Conservation (phyloP, 2,797 vertebrate genomes). For the Heterohyrax brucei region DNA sequence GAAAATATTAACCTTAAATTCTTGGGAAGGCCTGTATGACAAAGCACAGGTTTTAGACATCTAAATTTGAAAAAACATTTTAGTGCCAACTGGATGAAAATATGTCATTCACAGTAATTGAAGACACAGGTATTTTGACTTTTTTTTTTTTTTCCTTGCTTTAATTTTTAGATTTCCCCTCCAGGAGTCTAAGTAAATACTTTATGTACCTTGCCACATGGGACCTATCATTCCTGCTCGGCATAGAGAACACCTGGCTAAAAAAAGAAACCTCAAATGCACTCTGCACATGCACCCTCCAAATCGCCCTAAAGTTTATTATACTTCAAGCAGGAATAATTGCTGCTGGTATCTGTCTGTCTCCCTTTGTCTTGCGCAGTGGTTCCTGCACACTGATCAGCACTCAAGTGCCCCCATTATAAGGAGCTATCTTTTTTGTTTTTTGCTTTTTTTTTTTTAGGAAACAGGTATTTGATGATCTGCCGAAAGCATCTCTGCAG, state of each 20-base stretch:
- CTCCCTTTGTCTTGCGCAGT: conserved; percentile 71
- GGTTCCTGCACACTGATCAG: conserved; percentile 58
- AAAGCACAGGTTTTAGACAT: conserved; percentile 25
- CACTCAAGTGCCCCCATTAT: conserved; percentile 63
- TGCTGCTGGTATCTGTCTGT: conserved; percentile 58
- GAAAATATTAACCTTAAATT: neutral
- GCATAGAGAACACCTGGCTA: neutral
- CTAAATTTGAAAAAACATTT: conserved; percentile 14
- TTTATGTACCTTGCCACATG: neutral
- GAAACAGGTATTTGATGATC: conserved; percentile 75
- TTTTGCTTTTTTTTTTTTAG: conserved; percentile 40
- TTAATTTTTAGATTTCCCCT: conserved; percentile 19
- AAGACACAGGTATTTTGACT: neutral
- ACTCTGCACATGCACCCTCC: neutral
- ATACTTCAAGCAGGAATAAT: conserved; percentile 68
- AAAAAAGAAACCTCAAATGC: conserved; percentile 51
- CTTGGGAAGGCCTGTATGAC: neutral
- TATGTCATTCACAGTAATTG: neutral
- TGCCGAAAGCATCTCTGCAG: conserved; percentile 68
- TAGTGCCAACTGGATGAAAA: conserved; percentile 41
- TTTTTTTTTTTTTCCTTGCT: neutral
- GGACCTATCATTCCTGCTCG: neutral
- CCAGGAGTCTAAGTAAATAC: neutral
- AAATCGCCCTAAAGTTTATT: conserved; percentile 77
- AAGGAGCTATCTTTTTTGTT: conserved; percentile 56